Evolutionary conservation across 2,888 invertebrate species (phyloP).

Genomic region (Strigamia crassipes): DNA sequence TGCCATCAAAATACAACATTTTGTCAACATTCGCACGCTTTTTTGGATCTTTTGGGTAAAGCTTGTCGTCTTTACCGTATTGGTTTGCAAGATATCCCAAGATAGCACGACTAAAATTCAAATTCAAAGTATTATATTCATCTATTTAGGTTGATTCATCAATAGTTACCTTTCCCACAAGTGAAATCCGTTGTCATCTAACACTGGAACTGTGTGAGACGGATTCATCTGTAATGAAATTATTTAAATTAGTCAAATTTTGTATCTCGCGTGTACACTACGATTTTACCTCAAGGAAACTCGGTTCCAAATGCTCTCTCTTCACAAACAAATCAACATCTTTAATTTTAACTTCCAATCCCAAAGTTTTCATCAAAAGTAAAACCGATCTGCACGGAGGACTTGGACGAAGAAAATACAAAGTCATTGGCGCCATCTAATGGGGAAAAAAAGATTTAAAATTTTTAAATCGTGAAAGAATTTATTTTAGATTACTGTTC

Average conservation of each 20-base stretch:
- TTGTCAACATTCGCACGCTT: conserved; percentile 47
- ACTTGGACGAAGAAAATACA: conserved; percentile 18
- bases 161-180: conserved; percentile 44
- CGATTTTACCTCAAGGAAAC: neutral
- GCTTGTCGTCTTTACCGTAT: conserved; percentile 45
- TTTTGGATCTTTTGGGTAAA: conserved; percentile 49
- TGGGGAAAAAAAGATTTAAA: conserved; percentile 3
- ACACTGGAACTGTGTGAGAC: conserved; percentile 8
- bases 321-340: conserved; percentile 29
- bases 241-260: neutral
- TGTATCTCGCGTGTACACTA: neutral
- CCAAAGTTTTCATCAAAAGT: neutral
- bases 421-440: conserved; percentile 43
- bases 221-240: conserved; percentile 35
- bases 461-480: neutral
- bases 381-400: conserved; percentile 41
- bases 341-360: conserved; percentile 13
- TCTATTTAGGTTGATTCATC: neutral
- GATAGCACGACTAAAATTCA: conserved; percentile 47
- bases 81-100: conserved; percentile 48
- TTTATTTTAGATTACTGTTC: too few relatives aligned
- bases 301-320: conserved; percentile 26
- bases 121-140: neutral
- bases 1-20: conserved; percentile 47
- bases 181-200: conserved; percentile 43